These are phyloP conservation scores for Dermatophagoides farinae DNA, from an alignment of 1,140 invertebrate genomes.

Conservation along the genomic window DNA sequence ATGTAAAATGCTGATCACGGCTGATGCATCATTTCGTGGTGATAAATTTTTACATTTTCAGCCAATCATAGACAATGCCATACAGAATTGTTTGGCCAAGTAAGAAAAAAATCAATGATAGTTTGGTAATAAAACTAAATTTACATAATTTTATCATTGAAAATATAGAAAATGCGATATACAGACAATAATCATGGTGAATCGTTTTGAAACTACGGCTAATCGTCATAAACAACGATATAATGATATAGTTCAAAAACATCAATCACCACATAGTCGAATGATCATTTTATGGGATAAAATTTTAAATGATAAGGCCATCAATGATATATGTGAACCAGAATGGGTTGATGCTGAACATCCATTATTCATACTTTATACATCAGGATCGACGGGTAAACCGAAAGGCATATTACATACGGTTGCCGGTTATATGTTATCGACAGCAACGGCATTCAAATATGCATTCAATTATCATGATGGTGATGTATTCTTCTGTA, in stretches of 20 bases:
- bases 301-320: slow-evolving; percentile 34
- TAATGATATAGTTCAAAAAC: neutral
- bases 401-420: slow-evolving; percentile 92
- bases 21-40: slow-evolving; percentile 76
- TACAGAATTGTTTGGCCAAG: slow-evolving; percentile 22
- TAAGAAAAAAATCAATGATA: neutral
- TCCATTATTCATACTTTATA: slow-evolving; percentile 90
- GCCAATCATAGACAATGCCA: slow-evolving; percentile 52
- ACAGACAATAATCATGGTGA: neutral
- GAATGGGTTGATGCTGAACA: slow-evolving; percentile 88
- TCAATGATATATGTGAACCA: slow-evolving; percentile 53
- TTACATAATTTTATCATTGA: too few relatives aligned
- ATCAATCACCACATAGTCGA: slow-evolving; percentile 25
- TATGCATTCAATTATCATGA: slow-evolving; percentile 86
- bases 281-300: slow-evolving; percentile 80
- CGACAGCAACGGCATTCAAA: slow-evolving; percentile 68
- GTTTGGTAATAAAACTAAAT: too few relatives aligned
- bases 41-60: slow-evolving; percentile 67
- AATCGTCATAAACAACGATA: slow-evolving; percentile 1
- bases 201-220: neutral
- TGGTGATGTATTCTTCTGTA: slow-evolving; percentile 85
- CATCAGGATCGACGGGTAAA: slow-evolving; percentile 87
- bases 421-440: slow-evolving; percentile 75
- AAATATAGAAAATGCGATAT: slow-evolving; percentile 17
- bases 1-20: slow-evolving; percentile 54